Conservation (phyloP, 2,888 invertebrate genomes). For the Lycia hirtaria region DNA sequence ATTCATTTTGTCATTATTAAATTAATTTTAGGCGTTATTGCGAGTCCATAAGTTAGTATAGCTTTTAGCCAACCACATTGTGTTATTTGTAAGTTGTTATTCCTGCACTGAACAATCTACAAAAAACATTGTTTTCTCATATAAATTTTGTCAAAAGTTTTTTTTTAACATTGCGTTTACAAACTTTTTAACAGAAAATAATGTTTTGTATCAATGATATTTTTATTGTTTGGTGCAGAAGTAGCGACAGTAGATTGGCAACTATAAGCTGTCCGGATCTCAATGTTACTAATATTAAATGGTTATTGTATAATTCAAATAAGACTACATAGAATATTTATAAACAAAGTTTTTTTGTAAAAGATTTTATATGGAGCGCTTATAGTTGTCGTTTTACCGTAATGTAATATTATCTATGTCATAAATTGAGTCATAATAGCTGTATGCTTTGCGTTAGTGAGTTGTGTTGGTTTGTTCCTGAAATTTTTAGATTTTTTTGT, state of each 20-base stretch:
- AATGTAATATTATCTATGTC: constrained; percentile 58
- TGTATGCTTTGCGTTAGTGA: constrained; percentile 60
- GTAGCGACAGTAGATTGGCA: too few relatives aligned
- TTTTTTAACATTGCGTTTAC: too few relatives aligned
- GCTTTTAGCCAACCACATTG: constrained; percentile 41
- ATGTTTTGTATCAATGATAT: too few relatives aligned
- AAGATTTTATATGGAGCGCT: constrained; percentile 40
- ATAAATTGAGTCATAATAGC: constrained; percentile 63
- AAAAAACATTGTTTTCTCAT: too few relatives aligned
- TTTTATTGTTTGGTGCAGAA: too few relatives aligned
- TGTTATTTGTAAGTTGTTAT: constrained; percentile 43
- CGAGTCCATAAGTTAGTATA: constrained; percentile 35
- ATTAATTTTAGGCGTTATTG: constrained; percentile 33
- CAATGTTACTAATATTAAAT: constrained; percentile 40
- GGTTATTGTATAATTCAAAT: constrained; percentile 36
- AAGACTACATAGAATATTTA: constrained; percentile 38
- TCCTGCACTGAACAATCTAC: too few relatives aligned
- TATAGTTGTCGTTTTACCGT: constrained; percentile 43
- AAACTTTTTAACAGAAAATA: too few relatives aligned
- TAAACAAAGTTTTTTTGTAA: constrained; percentile 35
- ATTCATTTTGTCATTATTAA: constrained; percentile 14
- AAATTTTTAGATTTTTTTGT: constrained; percentile 65
- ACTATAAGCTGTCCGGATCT: constrained; percentile 52
- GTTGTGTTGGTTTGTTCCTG: constrained; percentile 82
- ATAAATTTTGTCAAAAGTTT: too few relatives aligned